Percentiles rank a stretch among this genome's conserved stretches.
Conservation (phyloP, 1,140 invertebrate species). For the Zaprionus vittiger region DNA sequence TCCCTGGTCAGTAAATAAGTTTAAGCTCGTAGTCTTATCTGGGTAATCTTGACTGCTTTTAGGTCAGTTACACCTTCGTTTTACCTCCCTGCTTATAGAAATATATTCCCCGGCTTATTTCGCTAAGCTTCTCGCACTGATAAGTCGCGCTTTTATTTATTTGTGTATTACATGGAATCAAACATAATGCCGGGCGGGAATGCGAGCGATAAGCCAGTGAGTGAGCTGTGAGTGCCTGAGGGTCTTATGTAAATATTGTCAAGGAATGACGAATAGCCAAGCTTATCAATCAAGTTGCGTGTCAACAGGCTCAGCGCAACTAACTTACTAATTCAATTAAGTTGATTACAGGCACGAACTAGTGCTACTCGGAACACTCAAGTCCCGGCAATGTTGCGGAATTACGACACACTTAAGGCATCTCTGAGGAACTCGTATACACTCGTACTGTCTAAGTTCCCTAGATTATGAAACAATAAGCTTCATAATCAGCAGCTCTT, state of each 20-base stretch:
- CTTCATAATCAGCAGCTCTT: background rate
- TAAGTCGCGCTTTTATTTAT: conserved; percentile 15
- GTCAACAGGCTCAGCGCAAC: background rate
- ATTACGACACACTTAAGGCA: background rate
- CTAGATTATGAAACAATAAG: background rate
- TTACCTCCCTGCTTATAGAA: background rate
- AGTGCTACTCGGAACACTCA: background rate
- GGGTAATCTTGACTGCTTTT: background rate
- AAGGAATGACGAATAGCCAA: conserved; percentile 9
- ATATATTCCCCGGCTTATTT: conserved; percentile 9
- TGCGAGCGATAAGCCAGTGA: conserved; percentile 15
- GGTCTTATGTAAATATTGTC: conserved; percentile 44
- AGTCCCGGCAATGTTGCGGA: background rate
- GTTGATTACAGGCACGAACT: conserved; percentile 1
- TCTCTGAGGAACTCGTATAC: background rate
- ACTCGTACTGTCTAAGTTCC: background rate
- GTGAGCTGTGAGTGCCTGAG: conserved; percentile 5
- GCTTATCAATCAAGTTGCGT: conserved; percentile 7
- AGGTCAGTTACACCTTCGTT: conserved; percentile 11
- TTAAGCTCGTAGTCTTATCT: background rate
- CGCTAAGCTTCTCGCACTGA: conserved; percentile 12
- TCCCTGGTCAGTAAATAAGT: background rate
- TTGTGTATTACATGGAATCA: conserved; percentile 23
- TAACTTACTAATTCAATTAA: conserved; percentile 12
- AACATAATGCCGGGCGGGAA: conserved; percentile 3